These are phyloP conservation scores for Lytechinus variegatus DNA, from an alignment of 35 echinoderm and acorn worm species.

Conservation along the genomic window DNA sequence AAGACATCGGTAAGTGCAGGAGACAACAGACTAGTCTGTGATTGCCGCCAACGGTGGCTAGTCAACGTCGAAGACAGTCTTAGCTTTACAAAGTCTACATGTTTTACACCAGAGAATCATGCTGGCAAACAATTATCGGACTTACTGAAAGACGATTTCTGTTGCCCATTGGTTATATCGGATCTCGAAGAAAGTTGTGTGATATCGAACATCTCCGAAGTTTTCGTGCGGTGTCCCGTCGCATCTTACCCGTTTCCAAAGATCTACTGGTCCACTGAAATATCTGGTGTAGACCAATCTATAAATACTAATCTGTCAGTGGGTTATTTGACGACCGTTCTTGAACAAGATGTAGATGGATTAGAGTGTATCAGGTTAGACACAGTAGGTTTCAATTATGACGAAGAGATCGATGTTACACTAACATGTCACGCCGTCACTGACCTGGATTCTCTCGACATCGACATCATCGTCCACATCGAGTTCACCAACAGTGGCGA, in stretches of 20 bases:
- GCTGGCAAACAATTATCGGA: background rate
- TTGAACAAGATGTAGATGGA: background rate
- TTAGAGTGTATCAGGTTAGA: background rate
- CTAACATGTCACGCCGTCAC: background rate
- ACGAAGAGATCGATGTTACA: background rate
- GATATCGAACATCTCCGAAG: background rate
- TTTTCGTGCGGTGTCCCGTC: background rate
- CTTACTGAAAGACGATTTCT: background rate
- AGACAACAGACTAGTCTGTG: background rate
- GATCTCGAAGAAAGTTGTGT: background rate
- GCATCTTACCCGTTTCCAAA: background rate
- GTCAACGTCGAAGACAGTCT: background rate
- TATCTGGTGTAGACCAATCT: background rate
- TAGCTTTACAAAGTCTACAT: background rate
- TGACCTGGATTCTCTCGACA: background rate
- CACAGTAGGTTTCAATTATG: background rate
- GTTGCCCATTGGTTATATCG: background rate
- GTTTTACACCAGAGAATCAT: background rate
- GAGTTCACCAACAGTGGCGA: background rate
- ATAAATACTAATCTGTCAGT: background rate
- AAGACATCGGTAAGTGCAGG: background rate
- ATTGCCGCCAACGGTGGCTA: background rate
- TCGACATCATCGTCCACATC: background rate
- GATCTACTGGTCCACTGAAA: background rate
- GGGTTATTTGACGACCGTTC: background rate